phyloP scores from a whole-genome alignment of 2,113 vertebrate genomes.

The Crotalus tigris region DNA sequence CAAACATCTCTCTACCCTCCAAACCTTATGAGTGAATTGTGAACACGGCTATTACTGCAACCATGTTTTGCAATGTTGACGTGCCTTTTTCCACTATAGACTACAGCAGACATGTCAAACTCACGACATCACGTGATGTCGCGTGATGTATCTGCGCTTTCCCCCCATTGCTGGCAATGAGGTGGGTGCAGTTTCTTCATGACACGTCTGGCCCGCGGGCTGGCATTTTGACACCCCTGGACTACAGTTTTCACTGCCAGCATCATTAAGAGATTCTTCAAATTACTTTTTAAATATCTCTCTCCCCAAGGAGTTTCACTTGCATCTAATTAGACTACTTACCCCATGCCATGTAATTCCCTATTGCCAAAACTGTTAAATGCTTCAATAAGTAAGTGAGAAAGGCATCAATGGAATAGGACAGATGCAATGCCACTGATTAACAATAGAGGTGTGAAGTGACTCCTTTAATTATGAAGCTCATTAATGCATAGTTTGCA shows the following conservation, averaged over 20 bases:
- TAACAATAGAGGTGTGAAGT: conserved; percentile 83
- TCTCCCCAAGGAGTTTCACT: conserved; percentile 78
- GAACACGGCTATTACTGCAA: conserved; percentile 37
- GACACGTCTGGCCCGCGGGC: too few relatives aligned
- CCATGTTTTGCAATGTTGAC: conserved; percentile 43
- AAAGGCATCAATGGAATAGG: conserved; percentile 71
- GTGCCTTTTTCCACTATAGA: conserved; percentile 48
- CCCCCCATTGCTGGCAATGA: too few relatives aligned
- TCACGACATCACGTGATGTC: too few relatives aligned
- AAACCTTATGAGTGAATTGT: conserved; percentile 34
- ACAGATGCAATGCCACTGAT: conserved; percentile 82
- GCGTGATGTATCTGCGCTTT: too few relatives aligned
- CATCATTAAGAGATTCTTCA: conserved; percentile 77
- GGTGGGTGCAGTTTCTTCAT: too few relatives aligned
- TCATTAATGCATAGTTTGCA: conserved; percentile 72
- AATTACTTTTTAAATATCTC: conserved; percentile 75
- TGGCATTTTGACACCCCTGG: too few relatives aligned
- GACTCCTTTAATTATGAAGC: conserved; percentile 76
- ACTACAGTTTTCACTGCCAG: conserved; percentile 62
- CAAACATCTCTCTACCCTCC: not conserved
- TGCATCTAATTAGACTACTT: conserved; percentile 80
- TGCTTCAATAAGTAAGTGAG: conserved; percentile 73
- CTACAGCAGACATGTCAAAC: too few relatives aligned
- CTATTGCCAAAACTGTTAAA: conserved; percentile 81
- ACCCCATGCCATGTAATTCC: conserved; percentile 77